phyloP scores from a whole-genome alignment of 2,888 invertebrate species.

The Drosophila atripex region DNA sequence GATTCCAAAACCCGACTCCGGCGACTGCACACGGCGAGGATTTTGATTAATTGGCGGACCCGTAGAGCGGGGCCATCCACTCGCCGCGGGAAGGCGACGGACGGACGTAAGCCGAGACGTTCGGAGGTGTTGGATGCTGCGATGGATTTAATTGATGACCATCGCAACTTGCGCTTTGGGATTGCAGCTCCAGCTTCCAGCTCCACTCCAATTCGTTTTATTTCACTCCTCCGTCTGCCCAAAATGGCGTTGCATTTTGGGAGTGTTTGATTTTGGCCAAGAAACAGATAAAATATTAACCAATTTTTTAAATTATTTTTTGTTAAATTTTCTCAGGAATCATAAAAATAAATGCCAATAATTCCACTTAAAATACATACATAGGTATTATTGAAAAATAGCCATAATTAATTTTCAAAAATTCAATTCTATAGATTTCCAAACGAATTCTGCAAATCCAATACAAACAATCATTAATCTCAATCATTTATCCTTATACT shows the following conservation, averaged over 20 bases:
- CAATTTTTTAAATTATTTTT: neutral
- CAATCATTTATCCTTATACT: slow-evolving; percentile 5
- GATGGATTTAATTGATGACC: slow-evolving; percentile 50
- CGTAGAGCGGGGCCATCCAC: slow-evolving; percentile 42
- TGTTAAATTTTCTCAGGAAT: neutral
- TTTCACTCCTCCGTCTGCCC: neutral
- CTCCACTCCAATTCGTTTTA: neutral
- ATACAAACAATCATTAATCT: slow-evolving; percentile 8
- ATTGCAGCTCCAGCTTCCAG: slow-evolving; percentile 22
- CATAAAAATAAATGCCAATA: no score
- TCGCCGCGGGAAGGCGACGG: slow-evolving; percentile 50
- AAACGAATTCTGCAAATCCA: neutral
- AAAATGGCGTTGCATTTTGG: slow-evolving; percentile 27
- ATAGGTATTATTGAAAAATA: no score
- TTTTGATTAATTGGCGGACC: slow-evolving; percentile 83
- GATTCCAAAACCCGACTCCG: slow-evolving; percentile 56
- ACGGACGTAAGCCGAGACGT: slow-evolving; percentile 42
- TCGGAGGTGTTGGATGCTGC: slow-evolving; percentile 42
- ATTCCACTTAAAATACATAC: no score
- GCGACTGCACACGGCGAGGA: slow-evolving; percentile 79
- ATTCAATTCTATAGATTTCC: no score
- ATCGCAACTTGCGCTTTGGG: slow-evolving; percentile 45
- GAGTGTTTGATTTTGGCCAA: slow-evolving; percentile 20
- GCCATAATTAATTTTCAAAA: no score
- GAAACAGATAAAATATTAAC: slow-evolving; percentile 1